Evolutionary conservation across 1,140 invertebrate species (phyloP), one percentile per base, ranked within the genome.

Genomic region (Drosophila varians): DNA sequence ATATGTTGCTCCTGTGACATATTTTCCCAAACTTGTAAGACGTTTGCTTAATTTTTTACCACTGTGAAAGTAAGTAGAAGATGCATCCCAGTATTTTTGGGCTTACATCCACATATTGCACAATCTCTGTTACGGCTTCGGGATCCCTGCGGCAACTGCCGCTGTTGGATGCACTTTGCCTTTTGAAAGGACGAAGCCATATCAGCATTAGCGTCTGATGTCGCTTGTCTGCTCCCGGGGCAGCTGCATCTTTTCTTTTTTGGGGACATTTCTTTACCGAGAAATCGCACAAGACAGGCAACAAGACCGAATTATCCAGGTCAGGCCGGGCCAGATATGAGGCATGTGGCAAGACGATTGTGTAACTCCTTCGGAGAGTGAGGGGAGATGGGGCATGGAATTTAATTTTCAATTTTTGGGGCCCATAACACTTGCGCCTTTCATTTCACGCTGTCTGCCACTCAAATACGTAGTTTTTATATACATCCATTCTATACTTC

Each of bases 271-370:
- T 77, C 58, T 66, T 74, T 75, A 31, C 46, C 56, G 26, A 53
- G 16, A 53, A 58, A 73, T 61, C 49, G 60, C 28, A 60, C 56
- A 72, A 53, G 69, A 48, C 57, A 61, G 62, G 38, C 38, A 38
- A 16, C n/a, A 16, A 16, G 21, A 12, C 47, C 45, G 34, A 49
- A 48, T 65, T 68, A 84, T 79, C 74, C 64, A 77, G 79, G 79
- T 84, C 79, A 84, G 80, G 74, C 84, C 66, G 78, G 80, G 77
- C 66, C 46, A 84, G 79, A 86, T 84, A 86, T 84, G 79, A 86
- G 56, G 42, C 60, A 83, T 75, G 56, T 57, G 68, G 28, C n/a
- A 38, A 45, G 57, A 60, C 60, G 74, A 82, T 82, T 84, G 74
- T 70, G 51, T 52, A 53, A 56, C 62, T 43, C 46, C 51, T 76